Base-by-base conservation (phyloP, 92 coral and sea anemone genomes). In the Epizoanthus fatuus region DNA sequence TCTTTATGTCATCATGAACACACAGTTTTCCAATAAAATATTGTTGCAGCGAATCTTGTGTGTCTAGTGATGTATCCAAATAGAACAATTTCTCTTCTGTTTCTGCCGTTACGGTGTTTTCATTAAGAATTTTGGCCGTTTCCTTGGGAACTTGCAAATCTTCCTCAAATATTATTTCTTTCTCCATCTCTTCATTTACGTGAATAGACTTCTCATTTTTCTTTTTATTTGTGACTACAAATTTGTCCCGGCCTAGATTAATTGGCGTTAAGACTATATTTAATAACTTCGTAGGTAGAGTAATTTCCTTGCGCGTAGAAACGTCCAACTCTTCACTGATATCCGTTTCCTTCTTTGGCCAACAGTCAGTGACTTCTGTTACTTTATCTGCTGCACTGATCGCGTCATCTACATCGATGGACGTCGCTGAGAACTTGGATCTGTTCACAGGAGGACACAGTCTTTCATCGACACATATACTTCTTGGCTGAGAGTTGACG, bases 251-350 rank as follows among this genome's bases (percentile, higher is more conserved):
- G 53, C 2, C 12, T 19, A 39, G 49, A n/a, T 44, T 17, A 14
- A 76, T 53, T 76, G 69, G 39, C 2, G 29, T 74, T 74, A 73
- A 73, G 16, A 29, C 0, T 15, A 73, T 73, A 16, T 32, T 35
- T 12, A 74, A 3, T 74, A 32, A 51, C 7, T 8, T 75, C 35
- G 17, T 52, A 5, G 19, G 40, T 75, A 35, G 35, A 57, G 38
- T 13, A 13, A 7, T 16, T 35, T 4, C 53, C 13, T 57, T 57
- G 2, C 12, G 52, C 59, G 57, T 32, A 57, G 51, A 19, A 29
- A 15, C 0, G 2, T 32, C 51, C 22, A 29, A 22, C 15, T 56
- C 53, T 16, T 55, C 40, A 2, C 10, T 32, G 14, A 29, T 44
- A 73, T 39, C 37, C 19, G 40, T n/a, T 16, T 39, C 57, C 63